Evolutionary conservation across 1,140 invertebrate genomes (phyloP).

Genomic region (Arctopsyche grandis): DNA sequence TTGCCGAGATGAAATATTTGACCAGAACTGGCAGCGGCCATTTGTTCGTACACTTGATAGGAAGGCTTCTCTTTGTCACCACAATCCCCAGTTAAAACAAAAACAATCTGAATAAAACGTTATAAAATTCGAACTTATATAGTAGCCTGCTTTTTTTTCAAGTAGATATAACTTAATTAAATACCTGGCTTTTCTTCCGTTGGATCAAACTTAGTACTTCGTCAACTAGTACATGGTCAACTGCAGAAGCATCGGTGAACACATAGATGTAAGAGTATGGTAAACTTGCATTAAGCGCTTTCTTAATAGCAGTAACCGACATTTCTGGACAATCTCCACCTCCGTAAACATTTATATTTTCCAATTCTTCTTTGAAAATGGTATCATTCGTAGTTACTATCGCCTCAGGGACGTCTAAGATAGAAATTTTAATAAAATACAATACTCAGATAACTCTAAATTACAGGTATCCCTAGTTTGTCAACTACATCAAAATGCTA

Average conservation of each 20-base stretch:
- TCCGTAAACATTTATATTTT: slow-evolving; percentile 71
- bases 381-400: slow-evolving; percentile 71
- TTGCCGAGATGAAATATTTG: slow-evolving; percentile 80
- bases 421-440: not conserved
- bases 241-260: slow-evolving; percentile 79
- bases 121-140: too few species aligned
- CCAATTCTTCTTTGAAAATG: slow-evolving; percentile 69
- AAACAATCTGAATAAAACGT: slow-evolving; percentile 71
- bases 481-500: too few species aligned
- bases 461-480: too few species aligned
- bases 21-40: slow-evolving; percentile 78
- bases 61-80: slow-evolving; percentile 69
- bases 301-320: slow-evolving; percentile 72
- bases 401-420: slow-evolving; percentile 71
- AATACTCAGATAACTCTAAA: too few species aligned
- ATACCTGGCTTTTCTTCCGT: slow-evolving; percentile 76
- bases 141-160: too few species aligned
- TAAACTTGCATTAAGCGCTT: slow-evolving; percentile 72
- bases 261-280: slow-evolving; percentile 80
- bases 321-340: slow-evolving; percentile 83
- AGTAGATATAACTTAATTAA: not conserved
- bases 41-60: slow-evolving; percentile 74
- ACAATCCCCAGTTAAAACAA: slow-evolving; percentile 81
- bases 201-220: slow-evolving; percentile 75
- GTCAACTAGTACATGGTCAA: slow-evolving; percentile 72